A percentile compares a stretch with the other conserved stretches of the same genome.
Evolutionary conservation across 2,888 invertebrate species (phyloP).

Genomic region (Salpingus planirostris): DNA sequence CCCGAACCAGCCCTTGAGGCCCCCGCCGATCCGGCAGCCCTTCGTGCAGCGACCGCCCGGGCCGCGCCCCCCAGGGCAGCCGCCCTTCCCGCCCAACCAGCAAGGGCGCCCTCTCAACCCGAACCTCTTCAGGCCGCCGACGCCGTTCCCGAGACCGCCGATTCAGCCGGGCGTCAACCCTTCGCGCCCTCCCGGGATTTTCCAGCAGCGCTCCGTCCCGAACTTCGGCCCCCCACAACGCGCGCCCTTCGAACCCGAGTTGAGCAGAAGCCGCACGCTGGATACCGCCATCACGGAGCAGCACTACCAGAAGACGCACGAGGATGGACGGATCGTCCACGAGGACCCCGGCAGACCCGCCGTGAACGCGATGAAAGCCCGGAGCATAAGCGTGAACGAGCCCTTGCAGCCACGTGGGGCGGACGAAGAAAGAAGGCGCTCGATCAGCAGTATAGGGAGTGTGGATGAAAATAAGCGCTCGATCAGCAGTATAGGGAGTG

Average conservation of each 20-base stretch:
- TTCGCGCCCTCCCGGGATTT: conserved; percentile 24
- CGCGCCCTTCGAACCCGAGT: conserved; percentile 11
- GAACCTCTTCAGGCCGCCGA: conserved; percentile 40
- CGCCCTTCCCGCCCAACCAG: conserved; percentile 9
- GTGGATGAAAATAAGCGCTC: conserved; percentile 47
- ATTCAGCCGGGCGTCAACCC: too few relatives aligned
- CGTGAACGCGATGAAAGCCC: conserved; percentile 44
- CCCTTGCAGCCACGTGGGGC: conserved; percentile 40
- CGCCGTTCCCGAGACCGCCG: conserved; percentile 46
- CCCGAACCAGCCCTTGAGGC: conserved; percentile 28
- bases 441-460: conserved; percentile 45
- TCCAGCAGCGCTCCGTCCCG: conserved; percentile 29
- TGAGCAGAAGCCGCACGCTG: conserved; percentile 31
- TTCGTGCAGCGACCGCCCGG: conserved; percentile 25
- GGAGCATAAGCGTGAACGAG: conserved; percentile 48
- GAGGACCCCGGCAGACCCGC: conserved; percentile 21
- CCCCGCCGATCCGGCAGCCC: conserved; percentile 21
- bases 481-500: conserved; percentile 44
- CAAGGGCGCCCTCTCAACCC: conserved; percentile 20
- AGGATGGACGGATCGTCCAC: conserved; percentile 41
- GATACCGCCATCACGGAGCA: too few relatives aligned
- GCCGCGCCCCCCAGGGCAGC: conserved; percentile 24
- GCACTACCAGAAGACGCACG: too few relatives aligned
- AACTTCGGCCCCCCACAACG: conserved; percentile 19
- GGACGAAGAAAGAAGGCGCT: conserved; percentile 45